A percentile compares a stretch with the other conserved stretches of the same genome.
Conservation (phyloP, 2,113 vertebrate species). For the Nerophis lumbriciformis region DNA sequence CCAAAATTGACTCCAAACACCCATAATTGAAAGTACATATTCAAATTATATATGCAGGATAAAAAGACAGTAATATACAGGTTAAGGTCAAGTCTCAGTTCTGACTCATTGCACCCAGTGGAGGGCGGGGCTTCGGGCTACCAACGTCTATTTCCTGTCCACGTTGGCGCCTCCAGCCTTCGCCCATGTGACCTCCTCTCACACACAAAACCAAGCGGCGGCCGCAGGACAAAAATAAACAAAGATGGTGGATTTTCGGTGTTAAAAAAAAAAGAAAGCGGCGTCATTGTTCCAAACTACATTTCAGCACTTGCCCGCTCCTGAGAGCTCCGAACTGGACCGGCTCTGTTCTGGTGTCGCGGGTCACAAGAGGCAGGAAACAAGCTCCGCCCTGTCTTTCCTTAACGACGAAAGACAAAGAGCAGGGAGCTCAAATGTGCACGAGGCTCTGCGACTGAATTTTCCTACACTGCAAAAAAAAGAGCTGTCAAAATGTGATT, state of each 20-base stretch:
- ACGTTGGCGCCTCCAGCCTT: no score
- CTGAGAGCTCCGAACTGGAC: constrained; percentile 4
- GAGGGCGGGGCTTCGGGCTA: background rate
- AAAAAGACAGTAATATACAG: no score
- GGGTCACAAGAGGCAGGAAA: constrained; percentile 48
- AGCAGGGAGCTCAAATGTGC: constrained; percentile 20
- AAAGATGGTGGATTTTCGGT: background rate
- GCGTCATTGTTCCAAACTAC: background rate
- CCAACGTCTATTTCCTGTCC: background rate
- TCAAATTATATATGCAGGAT: no score
- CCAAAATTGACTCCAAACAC: no score
- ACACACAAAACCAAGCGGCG: background rate
- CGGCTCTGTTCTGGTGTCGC: constrained; percentile 34
- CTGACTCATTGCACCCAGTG: no score
- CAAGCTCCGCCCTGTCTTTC: constrained; percentile 34
- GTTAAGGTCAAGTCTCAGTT: background rate
- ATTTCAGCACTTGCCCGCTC: background rate
- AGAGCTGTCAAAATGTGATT: no score
- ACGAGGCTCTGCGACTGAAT: constrained; percentile 1
- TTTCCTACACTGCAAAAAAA: background rate
- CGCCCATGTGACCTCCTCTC: background rate
- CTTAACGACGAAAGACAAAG: constrained; percentile 48
- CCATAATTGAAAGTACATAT: no score
- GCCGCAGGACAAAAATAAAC: background rate
- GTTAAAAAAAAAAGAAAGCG: constrained; percentile 3